These are phyloP conservation scores for Australoheros scitulus DNA, from an alignment of 2,113 vertebrate genomes.

Conservation along the genomic window DNA sequence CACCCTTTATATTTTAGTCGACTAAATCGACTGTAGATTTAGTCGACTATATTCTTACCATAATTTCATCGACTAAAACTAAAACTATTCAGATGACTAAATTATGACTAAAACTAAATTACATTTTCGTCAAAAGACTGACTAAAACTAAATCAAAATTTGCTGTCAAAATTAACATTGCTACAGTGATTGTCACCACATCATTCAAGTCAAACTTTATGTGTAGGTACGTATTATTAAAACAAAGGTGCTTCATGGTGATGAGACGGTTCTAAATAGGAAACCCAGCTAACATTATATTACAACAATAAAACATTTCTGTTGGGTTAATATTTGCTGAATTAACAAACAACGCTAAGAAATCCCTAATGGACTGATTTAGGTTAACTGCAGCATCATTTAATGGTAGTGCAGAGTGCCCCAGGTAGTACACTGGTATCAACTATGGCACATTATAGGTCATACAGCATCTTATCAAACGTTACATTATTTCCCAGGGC, in stretches of 20 bases:
- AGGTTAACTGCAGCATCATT: conserved; percentile 22
- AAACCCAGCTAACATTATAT: neutral
- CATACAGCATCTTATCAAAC: neutral
- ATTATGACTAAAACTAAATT: too few relatives aligned
- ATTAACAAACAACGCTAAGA: neutral
- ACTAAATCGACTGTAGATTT: too few relatives aligned
- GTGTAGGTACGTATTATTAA: neutral
- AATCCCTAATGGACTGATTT: neutral
- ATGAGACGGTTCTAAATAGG: neutral
- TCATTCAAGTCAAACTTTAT: conserved; percentile 12
- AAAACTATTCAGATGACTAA: too few relatives aligned
- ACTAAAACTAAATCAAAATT: too few relatives aligned
- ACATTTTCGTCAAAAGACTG: too few relatives aligned
- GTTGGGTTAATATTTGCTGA: neutral
- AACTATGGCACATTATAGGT: neutral
- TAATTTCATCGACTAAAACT: too few relatives aligned
- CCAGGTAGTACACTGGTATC: neutral
- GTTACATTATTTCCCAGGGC: neutral
- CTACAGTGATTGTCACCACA: conserved; percentile 37
- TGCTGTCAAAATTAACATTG: too few relatives aligned
- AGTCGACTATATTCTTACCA: too few relatives aligned
- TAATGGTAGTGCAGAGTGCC: conserved; percentile 37
- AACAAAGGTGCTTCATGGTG: conserved; percentile 6
- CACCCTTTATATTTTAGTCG: too few relatives aligned
- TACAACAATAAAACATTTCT: neutral